Percentiles rank a stretch among this genome's conserved stretches.
Evolutionary conservation across 2,113 vertebrate genomes (phyloP).

Genomic region (Dasyprocta punctata): DNA sequence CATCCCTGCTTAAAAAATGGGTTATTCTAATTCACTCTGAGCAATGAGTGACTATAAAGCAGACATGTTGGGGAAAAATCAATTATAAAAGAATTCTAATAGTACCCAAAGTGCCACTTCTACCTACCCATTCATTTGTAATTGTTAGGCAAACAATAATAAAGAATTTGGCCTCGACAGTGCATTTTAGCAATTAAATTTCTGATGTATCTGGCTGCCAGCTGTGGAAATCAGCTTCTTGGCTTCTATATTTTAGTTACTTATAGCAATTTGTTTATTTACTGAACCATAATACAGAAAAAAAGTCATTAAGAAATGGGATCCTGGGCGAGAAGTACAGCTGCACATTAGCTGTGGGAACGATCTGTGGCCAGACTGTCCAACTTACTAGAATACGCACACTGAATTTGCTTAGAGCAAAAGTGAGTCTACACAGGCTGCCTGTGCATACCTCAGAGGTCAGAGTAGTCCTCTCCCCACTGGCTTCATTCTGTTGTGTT

Average conservation of each 20-base stretch:
- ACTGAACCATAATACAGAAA: conserved; percentile 70
- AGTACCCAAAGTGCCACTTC: conserved; percentile 41
- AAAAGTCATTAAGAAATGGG: conserved; percentile 68
- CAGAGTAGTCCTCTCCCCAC: rapidly evolving
- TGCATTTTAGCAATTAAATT: conserved; percentile 72
- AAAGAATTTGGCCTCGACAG: conserved; percentile 57
- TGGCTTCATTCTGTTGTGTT: rapidly evolving
- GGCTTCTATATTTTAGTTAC: conserved; percentile 67
- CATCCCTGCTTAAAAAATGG: background rate
- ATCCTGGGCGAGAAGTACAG: background rate
- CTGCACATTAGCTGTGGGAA: conserved; percentile 25
- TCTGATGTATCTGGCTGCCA: conserved; percentile 62
- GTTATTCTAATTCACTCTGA: background rate
- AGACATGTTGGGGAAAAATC: background rate
- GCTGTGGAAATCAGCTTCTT: conserved; percentile 62
- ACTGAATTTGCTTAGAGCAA: background rate
- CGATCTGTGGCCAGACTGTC: conserved; percentile 4
- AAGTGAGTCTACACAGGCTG: background rate
- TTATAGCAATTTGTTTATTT: conserved; percentile 76
- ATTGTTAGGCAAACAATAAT: conserved; percentile 67
- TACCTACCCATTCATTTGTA: background rate
- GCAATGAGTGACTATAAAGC: background rate
- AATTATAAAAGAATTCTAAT: conserved; percentile 52
- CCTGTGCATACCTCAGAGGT: background rate
- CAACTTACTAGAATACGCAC: background rate